A percentile compares a stretch with the other conserved stretches of the same genome.
Conservation (phyloP, 2,888 invertebrate genomes). For the Apantesis nais region DNA sequence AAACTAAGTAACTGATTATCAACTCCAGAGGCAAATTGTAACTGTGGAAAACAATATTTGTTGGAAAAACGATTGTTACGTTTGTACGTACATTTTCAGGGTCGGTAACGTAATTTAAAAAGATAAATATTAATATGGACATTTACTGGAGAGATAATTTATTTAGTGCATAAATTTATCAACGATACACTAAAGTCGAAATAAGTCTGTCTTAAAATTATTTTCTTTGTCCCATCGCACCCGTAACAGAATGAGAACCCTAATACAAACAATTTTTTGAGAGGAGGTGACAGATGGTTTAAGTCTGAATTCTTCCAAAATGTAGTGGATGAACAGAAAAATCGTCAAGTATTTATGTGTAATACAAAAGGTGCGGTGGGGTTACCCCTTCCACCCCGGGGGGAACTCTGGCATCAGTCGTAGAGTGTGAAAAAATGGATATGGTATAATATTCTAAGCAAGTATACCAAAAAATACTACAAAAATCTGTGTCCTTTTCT, state of each 20-base stretch:
- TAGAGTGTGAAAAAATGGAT: slow-evolving; percentile 36
- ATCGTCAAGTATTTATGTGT: slow-evolving; percentile 54
- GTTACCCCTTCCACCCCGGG: slow-evolving; percentile 45
- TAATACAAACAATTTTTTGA: slow-evolving; percentile 36
- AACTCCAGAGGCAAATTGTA: too few species aligned
- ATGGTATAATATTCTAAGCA: slow-evolving; percentile 6
- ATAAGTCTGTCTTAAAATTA: background rate
- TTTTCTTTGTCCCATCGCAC: background rate
- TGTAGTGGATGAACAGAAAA: slow-evolving; percentile 42
- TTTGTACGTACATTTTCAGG: too few species aligned
- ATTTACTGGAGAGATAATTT: too few species aligned
- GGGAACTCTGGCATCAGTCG: slow-evolving; percentile 40
- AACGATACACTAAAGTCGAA: background rate
- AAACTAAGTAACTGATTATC: too few species aligned
- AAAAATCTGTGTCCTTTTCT: too few species aligned
- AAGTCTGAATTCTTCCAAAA: slow-evolving; percentile 49
- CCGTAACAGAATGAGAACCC: slow-evolving; percentile 28
- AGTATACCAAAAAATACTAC: too few species aligned
- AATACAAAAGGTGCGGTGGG: slow-evolving; percentile 52
- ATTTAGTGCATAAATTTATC: background rate
- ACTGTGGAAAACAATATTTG: too few species aligned
- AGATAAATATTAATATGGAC: too few species aligned
- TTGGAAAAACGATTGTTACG: too few species aligned
- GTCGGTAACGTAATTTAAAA: too few species aligned
- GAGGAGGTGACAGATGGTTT: slow-evolving; percentile 49